phyloP scores from a whole-genome alignment of 2,113 vertebrate species.

The Upupa epops region DNA sequence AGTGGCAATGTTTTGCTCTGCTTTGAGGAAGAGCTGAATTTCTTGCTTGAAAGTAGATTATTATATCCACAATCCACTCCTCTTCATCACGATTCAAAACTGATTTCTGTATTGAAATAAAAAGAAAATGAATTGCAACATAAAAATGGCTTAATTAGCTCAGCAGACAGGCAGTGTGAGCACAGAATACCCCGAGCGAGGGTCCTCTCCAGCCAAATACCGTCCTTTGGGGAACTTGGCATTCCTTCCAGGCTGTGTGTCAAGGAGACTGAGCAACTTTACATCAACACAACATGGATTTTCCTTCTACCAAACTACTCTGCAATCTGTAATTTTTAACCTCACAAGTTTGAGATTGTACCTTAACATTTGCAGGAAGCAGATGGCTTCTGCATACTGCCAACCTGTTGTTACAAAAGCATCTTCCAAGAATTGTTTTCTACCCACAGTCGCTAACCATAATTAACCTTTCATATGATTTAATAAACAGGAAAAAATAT shows the following conservation, averaged over 20 bases:
- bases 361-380: slow-evolving; percentile 83
- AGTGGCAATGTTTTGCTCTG: slow-evolving; percentile 25
- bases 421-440: slow-evolving; percentile 82
- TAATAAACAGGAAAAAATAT: slow-evolving; percentile 80
- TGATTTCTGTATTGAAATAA: slow-evolving; percentile 16
- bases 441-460: slow-evolving; percentile 74
- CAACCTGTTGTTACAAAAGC: slow-evolving; percentile 83
- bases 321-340: slow-evolving; percentile 81
- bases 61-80: slow-evolving; percentile 41
- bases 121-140: neutral
- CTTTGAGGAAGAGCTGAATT: slow-evolving; percentile 45
- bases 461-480: slow-evolving; percentile 80
- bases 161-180: slow-evolving; percentile 57
- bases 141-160: slow-evolving; percentile 69
- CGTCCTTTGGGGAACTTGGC: slow-evolving; percentile 66
- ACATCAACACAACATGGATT: slow-evolving; percentile 77
- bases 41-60: slow-evolving; percentile 25
- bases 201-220: slow-evolving; percentile 67
- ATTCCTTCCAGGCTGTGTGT: slow-evolving; percentile 69
- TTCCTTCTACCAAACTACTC: slow-evolving; percentile 72
- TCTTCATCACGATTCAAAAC: slow-evolving; percentile 59
- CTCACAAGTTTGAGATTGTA: slow-evolving; percentile 81
- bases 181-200: slow-evolving; percentile 65
- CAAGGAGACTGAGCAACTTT: slow-evolving; percentile 77
- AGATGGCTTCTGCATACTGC: slow-evolving; percentile 81